Percentiles rank a stretch among this genome's conserved stretches.
phyloP scores from a whole-genome alignment of 1,140 invertebrate species.

The Steinernema feltiae region DNA sequence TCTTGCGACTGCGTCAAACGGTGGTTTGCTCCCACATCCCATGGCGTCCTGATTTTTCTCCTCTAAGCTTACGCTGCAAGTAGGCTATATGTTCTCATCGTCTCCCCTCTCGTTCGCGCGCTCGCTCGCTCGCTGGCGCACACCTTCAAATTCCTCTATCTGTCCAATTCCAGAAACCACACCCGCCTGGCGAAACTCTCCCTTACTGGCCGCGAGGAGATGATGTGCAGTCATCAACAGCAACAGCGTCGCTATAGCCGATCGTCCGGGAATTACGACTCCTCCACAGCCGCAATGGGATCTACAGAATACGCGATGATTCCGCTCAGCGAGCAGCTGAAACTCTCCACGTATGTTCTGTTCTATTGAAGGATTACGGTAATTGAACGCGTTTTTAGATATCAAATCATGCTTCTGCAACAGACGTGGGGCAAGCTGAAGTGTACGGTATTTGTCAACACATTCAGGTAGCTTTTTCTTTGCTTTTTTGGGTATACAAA shows the following conservation, averaged over 20 bases:
- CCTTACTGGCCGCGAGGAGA: not conserved
- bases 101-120: too few species aligned
- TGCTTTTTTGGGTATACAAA: not conserved
- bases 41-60: too few species aligned
- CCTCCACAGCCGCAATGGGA: too few species aligned
- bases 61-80: too few species aligned
- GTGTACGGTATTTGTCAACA: not conserved
- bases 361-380: not conserved
- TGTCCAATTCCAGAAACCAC: constrained; percentile 12
- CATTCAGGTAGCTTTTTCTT: not conserved
- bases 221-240: not conserved
- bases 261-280: not conserved
- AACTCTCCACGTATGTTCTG: not conserved
- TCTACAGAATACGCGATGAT: not conserved
- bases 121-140: too few species aligned
- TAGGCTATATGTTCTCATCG: too few species aligned
- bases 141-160: too few species aligned
- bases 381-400: not conserved
- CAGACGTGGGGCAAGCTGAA: constrained; percentile 2
- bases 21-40: too few species aligned
- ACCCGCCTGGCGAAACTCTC: not conserved
- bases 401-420: not conserved
- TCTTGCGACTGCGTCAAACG: too few species aligned
- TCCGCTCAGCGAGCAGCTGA: not conserved
- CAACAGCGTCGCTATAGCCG: not conserved